Percentiles rank a stretch among this genome's conserved stretches.
phyloP scores from a whole-genome alignment of 2,888 invertebrate genomes.

The Cheilosia variabilis region DNA sequence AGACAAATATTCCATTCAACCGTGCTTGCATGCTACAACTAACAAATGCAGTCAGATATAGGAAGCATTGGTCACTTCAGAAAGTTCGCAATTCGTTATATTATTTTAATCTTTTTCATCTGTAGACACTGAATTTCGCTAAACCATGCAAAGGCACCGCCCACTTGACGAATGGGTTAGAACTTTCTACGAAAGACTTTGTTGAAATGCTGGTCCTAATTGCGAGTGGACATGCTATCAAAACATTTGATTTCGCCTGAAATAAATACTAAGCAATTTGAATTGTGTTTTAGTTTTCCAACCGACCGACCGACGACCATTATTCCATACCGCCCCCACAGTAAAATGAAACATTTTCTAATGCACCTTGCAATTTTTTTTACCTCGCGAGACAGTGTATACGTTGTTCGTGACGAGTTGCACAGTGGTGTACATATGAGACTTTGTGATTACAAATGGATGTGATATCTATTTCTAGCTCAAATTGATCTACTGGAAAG shows the following conservation, averaged over 20 bases:
- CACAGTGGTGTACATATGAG: too few relatives aligned
- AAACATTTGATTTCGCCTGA: conserved; percentile 55
- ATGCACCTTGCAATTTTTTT: conserved; percentile 40
- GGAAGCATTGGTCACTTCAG: conserved; percentile 18
- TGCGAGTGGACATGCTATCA: conserved; percentile 62
- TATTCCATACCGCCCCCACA: conserved; percentile 11
- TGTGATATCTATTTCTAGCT: too few relatives aligned
- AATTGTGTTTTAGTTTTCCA: conserved; percentile 3
- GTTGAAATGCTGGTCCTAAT: conserved; percentile 60
- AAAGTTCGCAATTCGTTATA: conserved; percentile 37
- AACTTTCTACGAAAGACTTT: conserved; percentile 36
- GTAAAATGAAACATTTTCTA: conserved; percentile 52
- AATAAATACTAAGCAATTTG: conserved; percentile 1
- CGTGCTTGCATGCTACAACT: neutral
- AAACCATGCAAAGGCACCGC: conserved; percentile 40
- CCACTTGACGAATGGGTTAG: conserved; percentile 32
- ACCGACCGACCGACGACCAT: conserved; percentile 2
- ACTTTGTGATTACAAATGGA: too few relatives aligned
- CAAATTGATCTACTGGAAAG: neutral
- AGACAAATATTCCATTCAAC: neutral
- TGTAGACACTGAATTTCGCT: conserved; percentile 42
- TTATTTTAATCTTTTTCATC: conserved; percentile 46
- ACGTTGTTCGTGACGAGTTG: too few relatives aligned
- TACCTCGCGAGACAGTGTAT: too few relatives aligned
- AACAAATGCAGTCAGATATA: neutral